A percentile compares a stretch with the other conserved stretches of the same genome.
Evolutionary conservation across 2,888 invertebrate species (phyloP).

Genomic region (Agriopis leucophaearia): DNA sequence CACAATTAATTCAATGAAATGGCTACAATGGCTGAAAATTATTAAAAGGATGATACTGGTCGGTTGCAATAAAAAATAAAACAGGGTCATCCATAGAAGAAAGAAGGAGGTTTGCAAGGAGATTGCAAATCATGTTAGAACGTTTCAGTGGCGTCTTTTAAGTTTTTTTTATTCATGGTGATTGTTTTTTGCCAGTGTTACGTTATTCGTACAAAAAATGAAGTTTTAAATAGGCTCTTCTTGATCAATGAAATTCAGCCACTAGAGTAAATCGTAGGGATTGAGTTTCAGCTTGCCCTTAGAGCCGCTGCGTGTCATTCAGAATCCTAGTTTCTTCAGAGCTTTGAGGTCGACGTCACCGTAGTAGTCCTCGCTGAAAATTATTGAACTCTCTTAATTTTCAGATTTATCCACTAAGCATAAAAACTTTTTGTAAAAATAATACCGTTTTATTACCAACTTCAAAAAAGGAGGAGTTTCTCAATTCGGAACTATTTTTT

Average conservation of each 20-base stretch:
- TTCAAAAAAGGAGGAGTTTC: too few species aligned
- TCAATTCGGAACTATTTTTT: too few species aligned
- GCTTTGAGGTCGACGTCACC: conserved; percentile 96
- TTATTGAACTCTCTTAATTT: conserved; percentile 38
- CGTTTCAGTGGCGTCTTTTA: background rate
- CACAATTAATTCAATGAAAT: conserved; percentile 20
- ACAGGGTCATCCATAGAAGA: too few species aligned
- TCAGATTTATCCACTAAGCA: conserved; percentile 4
- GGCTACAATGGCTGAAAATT: conserved; percentile 12
- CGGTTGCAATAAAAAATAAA: background rate
- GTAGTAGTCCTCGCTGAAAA: conserved; percentile 95
- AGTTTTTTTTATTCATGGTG: background rate
- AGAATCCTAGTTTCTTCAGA: conserved; percentile 93
- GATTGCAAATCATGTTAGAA: background rate
- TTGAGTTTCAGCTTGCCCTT: conserved; percentile 82
- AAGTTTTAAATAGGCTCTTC: background rate
- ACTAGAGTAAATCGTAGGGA: conserved; percentile 71
- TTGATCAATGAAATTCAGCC: conserved; percentile 7
- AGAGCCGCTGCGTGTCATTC: conserved; percentile 83
- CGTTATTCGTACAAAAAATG: background rate
- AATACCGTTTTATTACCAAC: too few species aligned
- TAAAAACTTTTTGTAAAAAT: background rate
- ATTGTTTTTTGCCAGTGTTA: background rate
- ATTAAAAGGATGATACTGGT: conserved; percentile 4
- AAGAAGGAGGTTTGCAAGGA: background rate